Base-by-base conservation (phyloP, 2,888 invertebrate species). In the Disparrhopalites patrizii region DNA sequence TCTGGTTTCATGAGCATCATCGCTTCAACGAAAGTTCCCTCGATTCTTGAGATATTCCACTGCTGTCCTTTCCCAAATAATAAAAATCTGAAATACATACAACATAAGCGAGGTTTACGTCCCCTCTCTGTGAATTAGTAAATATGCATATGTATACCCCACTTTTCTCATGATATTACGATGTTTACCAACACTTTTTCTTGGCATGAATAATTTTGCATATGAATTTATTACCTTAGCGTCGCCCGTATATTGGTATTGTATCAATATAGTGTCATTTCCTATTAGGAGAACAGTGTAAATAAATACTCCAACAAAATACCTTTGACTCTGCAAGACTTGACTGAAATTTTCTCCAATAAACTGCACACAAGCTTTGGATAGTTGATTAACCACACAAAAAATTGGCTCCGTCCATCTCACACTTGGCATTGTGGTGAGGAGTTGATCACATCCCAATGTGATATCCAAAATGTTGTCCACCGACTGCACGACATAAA, bases 381-480 rank as follows among this genome's bases (percentile, higher is more conserved):
- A 82, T 15, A 96, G 82, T 76, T 89, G 89, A 3, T 88, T 85
- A 28, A 91, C 89, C 78, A 93, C 82, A 68, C 86, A 85, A 71
- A 87, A 87, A 15, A 93, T 87, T 2, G 86, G 84, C 71, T 90
- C 90, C 0, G 91, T 87, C 93, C 94, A 94, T 67, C 90, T 85
- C 47, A 88, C 86, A 69, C 86, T 85, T 8, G 91, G 90, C 70
- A 93, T 81, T 43, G 88, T 87, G 2, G 88, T 85, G 74, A 88
- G 81, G 72, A 90, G 80, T 81, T 90, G 87, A 77, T 93, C 92
- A 78, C 92, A 93, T 68, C 90, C 89, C 77, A 90, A 84, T 67
- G 92, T 86, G 0, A 88, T 88, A 75, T 92, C 91, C 58, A 95
- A 81, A 28, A 95, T 86, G 75, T 87, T 91, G 74, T 92, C 90